These are phyloP conservation scores for Gopherus flavomarginatus DNA, from an alignment of 2,113 vertebrate genomes.

Conservation along the genomic window DNA sequence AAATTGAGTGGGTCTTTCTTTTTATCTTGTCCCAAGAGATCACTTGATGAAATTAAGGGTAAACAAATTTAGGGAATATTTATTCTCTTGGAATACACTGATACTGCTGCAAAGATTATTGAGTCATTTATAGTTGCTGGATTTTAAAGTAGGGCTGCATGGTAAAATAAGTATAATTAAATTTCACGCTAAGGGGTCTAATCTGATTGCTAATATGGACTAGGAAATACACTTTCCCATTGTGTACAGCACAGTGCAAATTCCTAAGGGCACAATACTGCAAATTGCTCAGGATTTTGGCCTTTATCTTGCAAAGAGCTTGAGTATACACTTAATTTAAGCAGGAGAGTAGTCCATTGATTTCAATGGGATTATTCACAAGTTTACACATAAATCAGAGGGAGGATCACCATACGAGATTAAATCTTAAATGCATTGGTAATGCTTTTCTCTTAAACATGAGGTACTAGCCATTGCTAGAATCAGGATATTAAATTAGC, in stretches of 20 bases:
- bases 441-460: neutral
- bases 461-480: neutral
- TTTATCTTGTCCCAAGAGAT: neutral
- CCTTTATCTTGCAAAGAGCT: neutral
- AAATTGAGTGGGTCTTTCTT: neutral
- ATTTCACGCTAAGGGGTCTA: neutral
- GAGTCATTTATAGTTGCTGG: rapidly evolving
- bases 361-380: neutral
- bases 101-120: neutral
- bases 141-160: neutral
- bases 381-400: neutral
- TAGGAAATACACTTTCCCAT: neutral
- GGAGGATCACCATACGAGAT: neutral
- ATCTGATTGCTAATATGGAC: neutral
- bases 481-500: neutral
- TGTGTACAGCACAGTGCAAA: neutral
- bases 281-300: neutral
- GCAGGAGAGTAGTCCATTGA: neutral
- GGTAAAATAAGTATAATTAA: neutral
- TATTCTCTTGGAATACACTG: neutral
- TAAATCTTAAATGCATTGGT: neutral
- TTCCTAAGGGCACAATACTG: neutral
- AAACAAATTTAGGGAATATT: neutral
- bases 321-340: neutral
- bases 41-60: neutral